These are phyloP conservation scores for Isaurus tuberculatus DNA, from an alignment of 92 coral and sea anemone species.

Conservation along the genomic window DNA sequence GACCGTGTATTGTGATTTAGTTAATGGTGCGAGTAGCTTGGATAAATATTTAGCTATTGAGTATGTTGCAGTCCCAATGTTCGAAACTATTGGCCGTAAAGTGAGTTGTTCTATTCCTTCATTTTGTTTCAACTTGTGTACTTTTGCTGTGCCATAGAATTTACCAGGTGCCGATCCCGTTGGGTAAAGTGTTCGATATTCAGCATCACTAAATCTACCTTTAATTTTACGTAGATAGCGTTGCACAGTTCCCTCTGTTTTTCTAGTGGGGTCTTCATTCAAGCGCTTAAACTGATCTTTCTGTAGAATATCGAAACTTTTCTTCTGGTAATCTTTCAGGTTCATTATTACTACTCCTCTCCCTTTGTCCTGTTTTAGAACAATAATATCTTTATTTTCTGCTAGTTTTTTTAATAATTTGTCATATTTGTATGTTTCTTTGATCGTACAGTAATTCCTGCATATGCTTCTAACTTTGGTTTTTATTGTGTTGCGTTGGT, in stretches of 20 bases:
- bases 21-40: not conserved
- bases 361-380: conserved; percentile 37
- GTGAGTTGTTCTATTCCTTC: not conserved
- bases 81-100: not conserved
- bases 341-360: conserved; percentile 36
- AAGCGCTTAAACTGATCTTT: conserved; percentile 16
- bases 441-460: conserved; percentile 4
- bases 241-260: conserved; percentile 18
- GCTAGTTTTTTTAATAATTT: conserved; percentile 11
- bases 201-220: not conserved
- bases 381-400: conserved; percentile 6
- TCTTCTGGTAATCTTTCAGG: conserved; percentile 10
- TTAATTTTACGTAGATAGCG: conserved; percentile 38
- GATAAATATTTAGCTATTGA: not conserved
- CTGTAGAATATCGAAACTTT: conserved; percentile 26
- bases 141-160: not conserved
- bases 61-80: not conserved
- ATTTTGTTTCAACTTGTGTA: not conserved
- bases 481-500: not conserved
- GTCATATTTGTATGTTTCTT: conserved; percentile 18
- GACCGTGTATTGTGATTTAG: not conserved
- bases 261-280: conserved; percentile 15
- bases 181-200: conserved; percentile 7
- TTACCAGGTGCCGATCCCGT: conserved; percentile 5
- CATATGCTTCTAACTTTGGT: conserved; percentile 21